phyloP scores from a whole-genome alignment of 2,888 invertebrate species.

The Phengaris alcon region DNA sequence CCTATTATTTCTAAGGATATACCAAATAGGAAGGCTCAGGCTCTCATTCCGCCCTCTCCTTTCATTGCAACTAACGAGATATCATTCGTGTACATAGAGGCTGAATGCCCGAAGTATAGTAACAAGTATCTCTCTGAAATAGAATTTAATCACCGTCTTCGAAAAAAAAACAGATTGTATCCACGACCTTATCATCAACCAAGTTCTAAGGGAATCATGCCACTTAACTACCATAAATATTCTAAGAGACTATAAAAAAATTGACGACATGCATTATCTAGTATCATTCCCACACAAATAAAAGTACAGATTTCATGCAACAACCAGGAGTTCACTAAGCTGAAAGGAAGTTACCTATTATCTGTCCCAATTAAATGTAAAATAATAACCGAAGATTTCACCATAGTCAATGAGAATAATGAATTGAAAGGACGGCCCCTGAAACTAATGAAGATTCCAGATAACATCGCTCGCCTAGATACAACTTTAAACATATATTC shows the following conservation, averaged over 20 bases:
- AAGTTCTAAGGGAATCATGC: conserved; percentile 35
- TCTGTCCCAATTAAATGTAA: conserved; percentile 31
- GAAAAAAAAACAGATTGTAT: conserved; percentile 35
- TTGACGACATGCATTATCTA: background rate
- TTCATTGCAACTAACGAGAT: conserved; percentile 37
- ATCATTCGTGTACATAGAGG: conserved; percentile 40
- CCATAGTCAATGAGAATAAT: background rate
- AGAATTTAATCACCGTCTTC: conserved; percentile 29
- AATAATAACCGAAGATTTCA: conserved; percentile 32
- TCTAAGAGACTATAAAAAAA: conserved; percentile 29
- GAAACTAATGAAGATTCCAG: conserved; percentile 32
- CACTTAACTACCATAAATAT: conserved; percentile 19
- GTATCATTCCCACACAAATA: background rate
- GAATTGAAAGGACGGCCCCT: background rate
- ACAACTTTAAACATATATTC: conserved; percentile 28
- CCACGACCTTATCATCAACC: conserved; percentile 33
- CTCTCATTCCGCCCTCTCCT: conserved; percentile 38
- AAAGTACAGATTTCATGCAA: conserved; percentile 30
- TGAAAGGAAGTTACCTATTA: conserved; percentile 30
- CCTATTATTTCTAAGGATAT: too few species aligned
- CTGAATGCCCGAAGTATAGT: conserved; percentile 41
- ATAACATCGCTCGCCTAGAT: background rate
- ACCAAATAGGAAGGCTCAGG: conserved; percentile 26
- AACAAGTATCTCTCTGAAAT: conserved; percentile 32
- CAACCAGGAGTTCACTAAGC: conserved; percentile 11